These are phyloP conservation scores for Rhimphoctona megacephalus DNA, from an alignment of 2,888 invertebrate species.

Conservation along the genomic window DNA sequence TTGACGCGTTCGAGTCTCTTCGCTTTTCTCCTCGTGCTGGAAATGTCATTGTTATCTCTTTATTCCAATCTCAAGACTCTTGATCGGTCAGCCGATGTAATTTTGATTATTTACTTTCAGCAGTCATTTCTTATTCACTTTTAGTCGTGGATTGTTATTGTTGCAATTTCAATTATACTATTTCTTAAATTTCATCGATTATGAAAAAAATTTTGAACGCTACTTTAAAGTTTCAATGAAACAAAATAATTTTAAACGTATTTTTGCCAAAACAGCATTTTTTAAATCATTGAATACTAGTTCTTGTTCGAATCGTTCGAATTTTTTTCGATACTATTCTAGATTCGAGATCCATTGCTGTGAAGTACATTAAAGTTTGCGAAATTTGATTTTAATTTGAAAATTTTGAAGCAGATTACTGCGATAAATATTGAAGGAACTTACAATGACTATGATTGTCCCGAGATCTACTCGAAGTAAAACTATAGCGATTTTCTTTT, in stretches of 20 bases:
- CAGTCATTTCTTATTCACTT: too few species aligned
- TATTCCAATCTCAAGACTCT: not conserved
- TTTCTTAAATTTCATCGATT: not conserved
- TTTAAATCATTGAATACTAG: not conserved
- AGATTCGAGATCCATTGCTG: too few species aligned
- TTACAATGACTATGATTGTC: conserved; percentile 84
- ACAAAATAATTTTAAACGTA: too few species aligned
- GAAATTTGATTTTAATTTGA: not conserved
- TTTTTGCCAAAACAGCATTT: too few species aligned
- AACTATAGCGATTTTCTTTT: conserved; percentile 92
- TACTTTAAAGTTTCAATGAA: too few species aligned
- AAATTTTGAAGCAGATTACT: not conserved
- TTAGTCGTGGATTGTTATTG: too few species aligned
- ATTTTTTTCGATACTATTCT: not conserved
- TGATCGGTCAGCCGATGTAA: too few species aligned
- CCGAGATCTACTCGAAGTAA: conserved; percentile 82
- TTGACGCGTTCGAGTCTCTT: conserved; percentile 89
- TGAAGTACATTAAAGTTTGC: too few species aligned
- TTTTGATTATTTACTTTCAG: not conserved
- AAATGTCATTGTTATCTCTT: not conserved
- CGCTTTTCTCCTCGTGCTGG: conserved; percentile 90
- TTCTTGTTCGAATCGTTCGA: not conserved
- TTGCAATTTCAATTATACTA: not conserved
- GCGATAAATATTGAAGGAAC: conserved; percentile 44
- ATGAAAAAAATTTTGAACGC: not conserved